These are phyloP conservation scores for Pipistrellus kuhlii DNA, from an alignment of 2,797 vertebrate genomes.

Conservation along the genomic window DNA sequence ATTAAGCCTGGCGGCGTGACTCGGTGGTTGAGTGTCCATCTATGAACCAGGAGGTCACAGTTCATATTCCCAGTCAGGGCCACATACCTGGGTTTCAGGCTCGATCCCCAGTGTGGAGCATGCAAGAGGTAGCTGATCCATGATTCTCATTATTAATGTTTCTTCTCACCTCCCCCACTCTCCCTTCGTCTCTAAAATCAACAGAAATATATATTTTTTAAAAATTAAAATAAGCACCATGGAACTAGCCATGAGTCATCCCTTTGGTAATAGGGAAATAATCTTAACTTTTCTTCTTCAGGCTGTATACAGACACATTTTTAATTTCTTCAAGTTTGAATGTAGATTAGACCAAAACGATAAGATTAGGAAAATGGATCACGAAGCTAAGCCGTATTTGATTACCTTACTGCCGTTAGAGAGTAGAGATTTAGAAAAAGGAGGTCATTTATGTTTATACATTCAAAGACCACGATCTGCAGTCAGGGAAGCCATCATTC, in stretches of 20 bases:
- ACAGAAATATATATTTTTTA: no score
- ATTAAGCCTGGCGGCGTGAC: no score
- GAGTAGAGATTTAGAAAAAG: not conserved
- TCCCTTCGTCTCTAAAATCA: no score
- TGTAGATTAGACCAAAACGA: slow-evolving; percentile 41
- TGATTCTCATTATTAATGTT: no score
- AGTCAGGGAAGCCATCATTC: not conserved
- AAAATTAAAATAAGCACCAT: not conserved
- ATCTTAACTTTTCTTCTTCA: slow-evolving; percentile 43
- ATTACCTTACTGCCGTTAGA: slow-evolving; percentile 42
- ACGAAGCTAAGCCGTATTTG: not conserved
- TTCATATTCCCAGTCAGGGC: no score
- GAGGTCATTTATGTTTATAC: not conserved
- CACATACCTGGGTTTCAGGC: no score
- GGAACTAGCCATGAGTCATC: not conserved
- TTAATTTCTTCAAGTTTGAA: slow-evolving; percentile 6
- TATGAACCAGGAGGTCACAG: no score
- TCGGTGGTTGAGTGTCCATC: no score
- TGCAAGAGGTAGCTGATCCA: no score
- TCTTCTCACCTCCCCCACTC: no score
- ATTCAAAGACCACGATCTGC: not conserved
- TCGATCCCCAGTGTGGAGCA: no score
- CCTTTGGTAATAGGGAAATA: slow-evolving; percentile 8
- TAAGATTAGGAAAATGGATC: slow-evolving; percentile 47
- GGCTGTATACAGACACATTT: not conserved